Percentiles rank a stretch among this genome's conserved stretches.
Conservation (phyloP, 2,888 invertebrate species). For the Aethes cnicana region DNA sequence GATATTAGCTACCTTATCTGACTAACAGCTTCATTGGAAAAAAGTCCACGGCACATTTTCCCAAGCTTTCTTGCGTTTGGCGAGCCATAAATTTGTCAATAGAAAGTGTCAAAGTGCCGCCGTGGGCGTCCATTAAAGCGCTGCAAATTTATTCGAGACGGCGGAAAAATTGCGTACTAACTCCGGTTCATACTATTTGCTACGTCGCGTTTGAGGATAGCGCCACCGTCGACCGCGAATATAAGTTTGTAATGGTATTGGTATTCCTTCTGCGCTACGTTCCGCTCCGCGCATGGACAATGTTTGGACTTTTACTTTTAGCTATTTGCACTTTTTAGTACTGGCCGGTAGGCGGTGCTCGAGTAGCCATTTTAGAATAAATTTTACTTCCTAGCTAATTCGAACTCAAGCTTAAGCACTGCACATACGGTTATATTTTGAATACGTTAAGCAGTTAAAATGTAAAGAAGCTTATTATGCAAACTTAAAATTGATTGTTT, state of each 20-base stretch:
- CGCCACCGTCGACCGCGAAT: background rate
- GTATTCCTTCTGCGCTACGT: constrained; percentile 12
- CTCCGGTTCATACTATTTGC: constrained; percentile 1
- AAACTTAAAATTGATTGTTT: constrained; percentile 18
- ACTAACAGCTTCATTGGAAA: background rate
- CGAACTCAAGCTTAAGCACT: constrained; percentile 4
- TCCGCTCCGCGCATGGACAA: constrained; percentile 2
- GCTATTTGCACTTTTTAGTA: constrained; percentile 30
- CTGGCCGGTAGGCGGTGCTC: constrained; percentile 18
- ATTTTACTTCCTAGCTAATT: background rate
- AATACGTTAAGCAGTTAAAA: too few species aligned
- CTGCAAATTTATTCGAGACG: constrained; percentile 4
- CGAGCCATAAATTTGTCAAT: constrained; percentile 37
- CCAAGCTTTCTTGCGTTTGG: constrained; percentile 24
- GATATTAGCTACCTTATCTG: background rate
- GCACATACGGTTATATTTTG: too few species aligned
- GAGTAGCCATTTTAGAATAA: constrained; percentile 4
- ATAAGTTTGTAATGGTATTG: constrained; percentile 8
- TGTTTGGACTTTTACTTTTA: constrained; percentile 70
- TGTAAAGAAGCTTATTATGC: constrained; percentile 11
- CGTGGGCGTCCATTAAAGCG: constrained; percentile 21
- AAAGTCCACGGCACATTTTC: constrained; percentile 14
- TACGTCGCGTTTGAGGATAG: constrained; percentile 1
- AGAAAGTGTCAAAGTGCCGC: constrained; percentile 42
- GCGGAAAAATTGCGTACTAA: constrained; percentile 6